Base-by-base conservation (phyloP, 2,113 vertebrate species). In the Gallinago jamesoni region DNA sequence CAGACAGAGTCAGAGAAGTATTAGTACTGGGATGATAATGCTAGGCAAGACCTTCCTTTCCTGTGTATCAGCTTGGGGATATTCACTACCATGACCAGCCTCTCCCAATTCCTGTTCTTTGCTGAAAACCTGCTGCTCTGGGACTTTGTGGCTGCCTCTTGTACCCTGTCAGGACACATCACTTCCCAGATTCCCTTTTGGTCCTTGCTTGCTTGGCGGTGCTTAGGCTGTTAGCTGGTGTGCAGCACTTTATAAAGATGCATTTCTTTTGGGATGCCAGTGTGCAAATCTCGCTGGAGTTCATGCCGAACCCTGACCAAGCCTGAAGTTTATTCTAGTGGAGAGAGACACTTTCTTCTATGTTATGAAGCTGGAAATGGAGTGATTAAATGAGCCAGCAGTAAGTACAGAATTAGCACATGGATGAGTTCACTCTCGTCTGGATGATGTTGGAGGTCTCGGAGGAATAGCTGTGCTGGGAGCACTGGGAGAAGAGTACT, bases 371-470 rank as follows among this genome's bases (percentile, higher is more conserved):
- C 64, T 94, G 96, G 92, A 91, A 94, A 89, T 55, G 81, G 92
- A 77, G 84, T 31, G 64, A 59, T 70, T 70, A 87, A 91, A 87
- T 57, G 84, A 95, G 73, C 25, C 63, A 74, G 77, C 91, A 66
- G 45, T 84, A 81, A 95, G 84, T 81, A 93, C 76, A 63, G 87
- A 81, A 77, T 93, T 95, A 94, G 84, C 69, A 81, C 84, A 74
- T 13, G 96, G 60, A 87, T 89, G 87, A 93, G 64, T 78, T 91
- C 84, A 56, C 75, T 25, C 84, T 77, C 62, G 64, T 68, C 80
- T 57, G 63, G 59, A 77, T 50, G 89, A 24, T 3, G 19, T 68
- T 89, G 68, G 50, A 50, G 47, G 56, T 89, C 89, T 62, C 56
- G 0, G 24, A 55, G 55, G 93, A 89, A 19, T 9, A 43, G 70